Percentiles rank a stretch among this genome's conserved stretches.
Evolutionary conservation across 2,113 vertebrate genomes (phyloP).

Genomic region (Eleginops maclovinus): DNA sequence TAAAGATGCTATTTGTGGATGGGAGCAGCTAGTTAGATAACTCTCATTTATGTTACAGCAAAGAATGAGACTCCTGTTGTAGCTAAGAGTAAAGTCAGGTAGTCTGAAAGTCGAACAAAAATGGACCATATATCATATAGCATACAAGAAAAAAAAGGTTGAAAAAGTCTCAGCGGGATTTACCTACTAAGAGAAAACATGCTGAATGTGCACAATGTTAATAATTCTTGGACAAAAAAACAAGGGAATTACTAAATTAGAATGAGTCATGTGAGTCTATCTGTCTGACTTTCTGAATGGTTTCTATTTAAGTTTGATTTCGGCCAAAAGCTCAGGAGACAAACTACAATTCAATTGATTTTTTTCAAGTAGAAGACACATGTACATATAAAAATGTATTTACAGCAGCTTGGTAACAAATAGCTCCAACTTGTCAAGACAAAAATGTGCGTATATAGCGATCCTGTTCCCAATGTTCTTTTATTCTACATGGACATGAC

Average conservation of each 20-base stretch:
- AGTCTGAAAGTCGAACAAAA: not conserved
- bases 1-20: not conserved
- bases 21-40: not conserved
- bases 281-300: not conserved
- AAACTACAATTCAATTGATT: not conserved
- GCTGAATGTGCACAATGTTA: conserved; percentile 32
- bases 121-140: not conserved
- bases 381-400: too few species aligned
- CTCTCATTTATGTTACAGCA: not conserved
- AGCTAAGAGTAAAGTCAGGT: not conserved
- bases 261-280: conserved; percentile 24
- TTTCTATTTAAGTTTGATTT: conserved; percentile 2
- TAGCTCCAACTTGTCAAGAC: too few species aligned
- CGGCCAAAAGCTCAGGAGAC: not conserved
- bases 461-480: not conserved
- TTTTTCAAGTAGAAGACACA: too few species aligned
- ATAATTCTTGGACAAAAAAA: conserved; percentile 22
- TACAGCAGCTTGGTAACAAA: not conserved
- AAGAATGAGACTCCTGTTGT: not conserved
- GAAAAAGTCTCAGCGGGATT: conserved; percentile 12
- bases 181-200: conserved; percentile 4
- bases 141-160: not conserved
- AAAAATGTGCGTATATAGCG: not conserved
- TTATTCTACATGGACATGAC: not conserved
- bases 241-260: conserved; percentile 20